Evolutionary conservation across 1,140 invertebrate genomes (phyloP).

Genomic region (Dreissena polymorpha): DNA sequence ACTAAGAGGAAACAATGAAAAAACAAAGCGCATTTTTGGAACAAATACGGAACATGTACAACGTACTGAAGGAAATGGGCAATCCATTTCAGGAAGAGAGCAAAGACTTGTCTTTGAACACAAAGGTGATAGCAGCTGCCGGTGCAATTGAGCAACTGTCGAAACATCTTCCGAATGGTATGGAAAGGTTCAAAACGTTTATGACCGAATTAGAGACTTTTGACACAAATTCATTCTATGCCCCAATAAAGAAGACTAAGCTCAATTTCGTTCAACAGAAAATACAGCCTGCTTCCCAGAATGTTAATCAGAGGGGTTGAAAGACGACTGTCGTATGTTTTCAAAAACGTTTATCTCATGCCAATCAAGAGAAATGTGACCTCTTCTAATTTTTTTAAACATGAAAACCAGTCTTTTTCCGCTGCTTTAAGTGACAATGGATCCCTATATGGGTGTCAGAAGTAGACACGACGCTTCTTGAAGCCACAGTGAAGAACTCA

Average conservation of each 20-base stretch:
- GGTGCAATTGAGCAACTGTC: constrained; percentile 20
- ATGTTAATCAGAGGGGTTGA: constrained; percentile 21
- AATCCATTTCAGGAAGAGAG: constrained; percentile 55
- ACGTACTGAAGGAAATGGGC: constrained; percentile 39
- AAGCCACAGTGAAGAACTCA: no score
- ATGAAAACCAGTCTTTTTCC: no score
- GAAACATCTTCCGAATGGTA: constrained; percentile 32
- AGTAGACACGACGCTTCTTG: no score
- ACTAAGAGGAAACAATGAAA: constrained; percentile 35
- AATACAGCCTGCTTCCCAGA: constrained; percentile 4
- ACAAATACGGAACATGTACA: constrained; percentile 30
- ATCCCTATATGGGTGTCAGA: no score
- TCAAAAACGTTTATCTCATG: no score
- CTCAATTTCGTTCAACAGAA: constrained; percentile 22
- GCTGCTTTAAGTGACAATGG: no score
- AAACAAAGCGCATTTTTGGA: constrained; percentile 52
- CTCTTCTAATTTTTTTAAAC: no score
- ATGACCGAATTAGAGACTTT: constrained; percentile 10
- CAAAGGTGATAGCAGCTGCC: constrained; percentile 44
- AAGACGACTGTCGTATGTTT: no score
- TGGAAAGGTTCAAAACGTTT: constrained; percentile 23
- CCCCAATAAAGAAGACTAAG: constrained; percentile 55
- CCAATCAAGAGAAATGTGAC: no score
- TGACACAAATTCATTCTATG: constrained; percentile 33
- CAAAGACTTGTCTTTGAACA: constrained; percentile 51